phyloP scores from a whole-genome alignment of 2,113 vertebrate species.

The Hemiscyllium ocellatum region DNA sequence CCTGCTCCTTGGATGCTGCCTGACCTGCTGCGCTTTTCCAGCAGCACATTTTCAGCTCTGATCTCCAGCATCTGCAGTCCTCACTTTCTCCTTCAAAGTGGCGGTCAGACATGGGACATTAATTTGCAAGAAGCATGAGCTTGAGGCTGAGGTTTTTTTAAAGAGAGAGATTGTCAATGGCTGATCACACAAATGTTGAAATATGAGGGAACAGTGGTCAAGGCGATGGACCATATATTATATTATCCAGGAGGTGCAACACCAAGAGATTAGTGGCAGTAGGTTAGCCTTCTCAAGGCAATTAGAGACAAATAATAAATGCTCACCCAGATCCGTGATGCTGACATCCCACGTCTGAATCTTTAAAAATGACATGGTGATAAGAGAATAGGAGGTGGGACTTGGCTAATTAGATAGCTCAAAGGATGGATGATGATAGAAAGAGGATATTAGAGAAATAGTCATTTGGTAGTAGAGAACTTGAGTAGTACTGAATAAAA shows the following conservation, averaged over 20 bases:
- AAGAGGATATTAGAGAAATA: not conserved
- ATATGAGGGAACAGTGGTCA: not conserved
- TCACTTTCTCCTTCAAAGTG: not conserved
- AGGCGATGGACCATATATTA: not conserved
- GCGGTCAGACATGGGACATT: not conserved
- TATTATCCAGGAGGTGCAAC: not conserved
- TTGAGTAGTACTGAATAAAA: too few species aligned
- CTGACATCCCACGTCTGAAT: not conserved
- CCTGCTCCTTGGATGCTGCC: too few species aligned
- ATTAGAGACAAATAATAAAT: not conserved
- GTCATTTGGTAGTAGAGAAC: too few species aligned
- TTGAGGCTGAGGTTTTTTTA: too few species aligned
- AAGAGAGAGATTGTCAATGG: not conserved
- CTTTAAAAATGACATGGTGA: not conserved
- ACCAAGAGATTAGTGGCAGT: not conserved
- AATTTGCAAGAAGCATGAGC: not conserved
- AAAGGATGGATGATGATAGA: not conserved
- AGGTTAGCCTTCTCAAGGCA: not conserved
- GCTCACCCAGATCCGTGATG: not conserved
- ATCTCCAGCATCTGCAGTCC: too few species aligned
- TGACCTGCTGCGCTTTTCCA: too few species aligned
- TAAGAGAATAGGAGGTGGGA: not conserved
- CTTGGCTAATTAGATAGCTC: not conserved
- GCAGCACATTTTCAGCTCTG: too few species aligned
- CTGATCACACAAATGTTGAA: not conserved